Evolutionary conservation across 2,797 vertebrate genomes (phyloP), one percentile per base, ranked within the genome.

Genomic region (Rhynchotus rufescens): DNA sequence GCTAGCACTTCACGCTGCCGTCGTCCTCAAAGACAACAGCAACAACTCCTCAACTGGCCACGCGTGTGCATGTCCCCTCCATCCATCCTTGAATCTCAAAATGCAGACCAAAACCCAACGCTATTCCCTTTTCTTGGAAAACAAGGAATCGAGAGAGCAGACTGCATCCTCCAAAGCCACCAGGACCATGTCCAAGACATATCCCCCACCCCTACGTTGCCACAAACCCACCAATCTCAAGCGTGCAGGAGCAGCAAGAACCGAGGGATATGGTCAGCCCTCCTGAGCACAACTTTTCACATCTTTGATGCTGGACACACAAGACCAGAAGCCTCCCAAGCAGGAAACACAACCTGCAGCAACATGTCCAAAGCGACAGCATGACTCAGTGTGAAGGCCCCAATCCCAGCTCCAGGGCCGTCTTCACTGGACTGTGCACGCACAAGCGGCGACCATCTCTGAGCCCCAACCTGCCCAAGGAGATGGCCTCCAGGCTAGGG

Each of bases 31-130:
- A 34, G 2, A 75, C 68, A 69, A 69, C 9, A 0, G 45, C 56
- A 56, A 40, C 0, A 3, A 61, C 57, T 78, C 47, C 74, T 49
- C 2, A 0, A 1, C 3, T 49, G 64, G 44, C 22, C 4, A 1
- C 2, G 30, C 22, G 7, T 52, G 54, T 5, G 15, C 54, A 47
- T 0, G 0, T 0, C 0, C 26, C 47, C 69, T 74, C 44, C 65
- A 6, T 71, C 44, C 65, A 7, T 59, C 64, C 68, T 23, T 19
- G 38, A 26, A 38, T 45, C 20, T 9, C 67, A 7, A 47, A 51
- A 19, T 1, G 0, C 54, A 17, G 79, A 40, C 8, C 21, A 22
- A n/a, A 30, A 28, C 11, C 30, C 30, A 57, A 16, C 8, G 9
- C 54, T 40, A 38, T 30, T 28, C 7, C 4, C 59, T 60, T 25